Conservation (phyloP, 2,888 invertebrate species). For the Temnothorax rugatulus region DNA sequence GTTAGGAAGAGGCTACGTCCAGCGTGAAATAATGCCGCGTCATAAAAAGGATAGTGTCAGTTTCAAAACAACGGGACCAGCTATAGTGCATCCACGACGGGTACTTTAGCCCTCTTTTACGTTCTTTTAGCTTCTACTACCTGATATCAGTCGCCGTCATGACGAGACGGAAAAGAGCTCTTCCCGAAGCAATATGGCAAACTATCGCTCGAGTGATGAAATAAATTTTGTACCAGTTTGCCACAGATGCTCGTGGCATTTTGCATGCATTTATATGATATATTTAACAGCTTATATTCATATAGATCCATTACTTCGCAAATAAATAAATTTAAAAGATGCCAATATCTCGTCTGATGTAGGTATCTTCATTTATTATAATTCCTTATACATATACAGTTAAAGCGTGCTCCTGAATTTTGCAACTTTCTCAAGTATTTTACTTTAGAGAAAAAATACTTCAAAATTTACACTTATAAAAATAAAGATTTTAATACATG, state of each 20-base stretch:
- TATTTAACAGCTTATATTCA: background rate
- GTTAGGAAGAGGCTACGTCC: background rate
- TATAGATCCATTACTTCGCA: background rate
- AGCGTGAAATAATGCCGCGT: conserved; percentile 1
- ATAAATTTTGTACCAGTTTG: conserved; percentile 17
- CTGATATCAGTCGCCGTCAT: conserved; percentile 20
- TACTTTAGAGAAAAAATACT: background rate
- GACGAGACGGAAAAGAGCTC: conserved; percentile 4
- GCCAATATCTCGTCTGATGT: background rate
- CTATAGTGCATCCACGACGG: background rate
- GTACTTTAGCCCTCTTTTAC: conserved; percentile 30
- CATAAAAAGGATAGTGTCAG: conserved; percentile 45
- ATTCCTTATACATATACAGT: background rate
- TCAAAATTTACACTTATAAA: background rate
- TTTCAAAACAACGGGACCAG: conserved; percentile 30
- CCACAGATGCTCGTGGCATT: background rate
- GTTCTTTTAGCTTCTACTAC: conserved; percentile 30
- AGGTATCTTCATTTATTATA: background rate
- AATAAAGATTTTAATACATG: background rate
- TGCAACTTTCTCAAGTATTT: background rate
- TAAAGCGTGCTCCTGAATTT: background rate
- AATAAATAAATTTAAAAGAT: background rate
- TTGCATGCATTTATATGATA: background rate
- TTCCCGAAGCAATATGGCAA: conserved; percentile 17
- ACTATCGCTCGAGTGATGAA: background rate